These are phyloP conservation scores for Botia kubotai DNA, from an alignment of 2,797 vertebrate genomes.

Conservation along the genomic window DNA sequence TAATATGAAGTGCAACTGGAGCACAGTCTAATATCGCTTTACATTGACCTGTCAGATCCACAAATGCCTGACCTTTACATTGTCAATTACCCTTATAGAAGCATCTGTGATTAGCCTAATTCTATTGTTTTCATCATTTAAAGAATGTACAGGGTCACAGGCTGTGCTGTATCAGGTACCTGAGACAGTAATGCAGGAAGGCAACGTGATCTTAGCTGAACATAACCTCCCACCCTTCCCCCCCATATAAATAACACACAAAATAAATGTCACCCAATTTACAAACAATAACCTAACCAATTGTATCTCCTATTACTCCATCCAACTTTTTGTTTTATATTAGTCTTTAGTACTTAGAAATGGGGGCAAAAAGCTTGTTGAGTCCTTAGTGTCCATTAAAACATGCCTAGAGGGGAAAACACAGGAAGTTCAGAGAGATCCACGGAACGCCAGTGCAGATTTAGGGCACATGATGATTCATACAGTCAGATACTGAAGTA, in stretches of 20 bases:
- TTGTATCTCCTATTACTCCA: not conserved
- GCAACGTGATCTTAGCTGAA: slow-evolving; percentile 26
- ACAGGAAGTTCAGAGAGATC: not conserved
- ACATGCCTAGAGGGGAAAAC: slow-evolving; percentile 6
- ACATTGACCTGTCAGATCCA: slow-evolving; percentile 3
- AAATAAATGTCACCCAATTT: not conserved
- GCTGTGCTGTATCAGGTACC: slow-evolving; percentile 15
- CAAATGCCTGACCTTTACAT: slow-evolving; percentile 14
- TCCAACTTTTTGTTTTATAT: not conserved
- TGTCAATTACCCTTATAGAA: slow-evolving; percentile 2
- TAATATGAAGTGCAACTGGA: slow-evolving; percentile 2
- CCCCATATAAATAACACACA: not conserved
- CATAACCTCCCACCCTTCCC: not conserved
- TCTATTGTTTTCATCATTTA: slow-evolving; percentile 25
- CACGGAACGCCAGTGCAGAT: not conserved
- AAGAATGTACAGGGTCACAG: not conserved
- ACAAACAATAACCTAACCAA: not conserved
- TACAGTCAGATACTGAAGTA: slow-evolving; percentile 37
- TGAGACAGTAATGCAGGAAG: slow-evolving; percentile 3
- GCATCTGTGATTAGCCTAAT: slow-evolving; percentile 13
- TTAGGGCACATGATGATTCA: slow-evolving; percentile 45
- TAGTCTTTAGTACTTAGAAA: not conserved
- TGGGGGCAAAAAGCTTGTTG: slow-evolving; percentile 5
- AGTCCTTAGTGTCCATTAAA: not conserved
- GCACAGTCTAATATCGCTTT: slow-evolving; percentile 32